Evolutionary conservation across 2,797 vertebrate genomes (phyloP).

Genomic region (Denticeps clupeoides): DNA sequence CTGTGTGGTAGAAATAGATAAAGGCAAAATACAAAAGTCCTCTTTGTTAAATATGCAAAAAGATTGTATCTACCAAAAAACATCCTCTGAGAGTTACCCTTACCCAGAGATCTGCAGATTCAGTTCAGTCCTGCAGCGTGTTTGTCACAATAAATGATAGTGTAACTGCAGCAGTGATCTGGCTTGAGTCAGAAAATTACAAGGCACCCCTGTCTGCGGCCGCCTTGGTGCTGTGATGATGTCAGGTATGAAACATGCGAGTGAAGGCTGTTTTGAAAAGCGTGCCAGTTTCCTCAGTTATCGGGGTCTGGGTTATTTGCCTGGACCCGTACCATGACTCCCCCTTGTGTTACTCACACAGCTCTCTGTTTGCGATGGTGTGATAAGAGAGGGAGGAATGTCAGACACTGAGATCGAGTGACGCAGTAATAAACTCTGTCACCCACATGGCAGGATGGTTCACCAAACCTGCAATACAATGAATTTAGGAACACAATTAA

Average conservation of each 20-base stretch:
- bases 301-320: too few species aligned
- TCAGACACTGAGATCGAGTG: not conserved
- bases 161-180: too few species aligned
- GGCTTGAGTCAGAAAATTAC: slow-evolving; percentile 10
- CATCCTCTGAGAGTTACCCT: too few species aligned
- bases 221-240: slow-evolving; percentile 24
- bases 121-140: too few species aligned
- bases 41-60: too few species aligned
- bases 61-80: too few species aligned
- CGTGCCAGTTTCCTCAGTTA: not conserved
- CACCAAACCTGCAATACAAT: slow-evolving; percentile 29
- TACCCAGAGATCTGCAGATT: too few species aligned
- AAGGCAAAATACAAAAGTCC: too few species aligned
- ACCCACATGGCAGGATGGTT: slow-evolving; percentile 6
- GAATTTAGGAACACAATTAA: slow-evolving; percentile 34
- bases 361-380: slow-evolving; percentile 42
- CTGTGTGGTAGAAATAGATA: too few species aligned
- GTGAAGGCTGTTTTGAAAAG: not conserved
- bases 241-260: slow-evolving; percentile 32
- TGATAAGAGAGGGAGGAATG: slow-evolving; percentile 51
- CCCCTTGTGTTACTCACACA: slow-evolving; percentile 21
- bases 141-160: too few species aligned
- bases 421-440: slow-evolving; percentile 24
- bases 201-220: not conserved
- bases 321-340: slow-evolving; percentile 30